Evolutionary conservation across 2,113 vertebrate species (phyloP), one percentile per base, ranked within the genome.

Genomic region (Bagarius yarrelli): DNA sequence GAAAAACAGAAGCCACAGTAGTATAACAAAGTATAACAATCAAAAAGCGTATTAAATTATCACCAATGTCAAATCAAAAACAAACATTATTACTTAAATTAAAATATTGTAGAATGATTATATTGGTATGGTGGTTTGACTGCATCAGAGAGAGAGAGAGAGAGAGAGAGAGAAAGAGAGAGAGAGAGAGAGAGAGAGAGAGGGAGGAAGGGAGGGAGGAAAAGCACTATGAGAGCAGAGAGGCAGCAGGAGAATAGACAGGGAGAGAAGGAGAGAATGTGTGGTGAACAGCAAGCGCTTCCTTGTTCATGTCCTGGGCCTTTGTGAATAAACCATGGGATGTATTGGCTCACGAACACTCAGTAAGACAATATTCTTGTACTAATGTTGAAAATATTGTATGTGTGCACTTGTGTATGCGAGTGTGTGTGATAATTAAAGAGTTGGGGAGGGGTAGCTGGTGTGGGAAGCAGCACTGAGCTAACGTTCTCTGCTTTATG

Each of bases 261-360:
- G 53, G 61, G 77, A 80, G 80, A 64, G 81, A 47, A 83, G 80
- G 80, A 89, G 90, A 94, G 92, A 93, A 94, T 94, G 93, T 90
- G 18, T 90, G 88, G 89, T 82, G 92, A 91, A 91, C 90, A 89
- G 92, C 89, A 84, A 84, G 91, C 90, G 90, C 91, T 93, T 94
- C 89, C 91, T 91, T 90, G 89, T 90, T 93, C 91, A 89, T 92
- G 84, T 92, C 91, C 91, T 91, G 91, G 91, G 92, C 92, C 92
- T 92, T 90, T 92, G 92, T 93, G 92, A 93, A 91, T 87, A 92
- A 92, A 94, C 87, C 93, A 94, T 94, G 93, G 93, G 93, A 91
- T 94, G 93, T 91, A 93, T 94, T 89, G 93, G 93, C 90, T 94
- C 93, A 86, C 91, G 93, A 91, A 93, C 84, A 89, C 90, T 94